A percentile compares a stretch with the other conserved stretches of the same genome.
Conservation (phyloP, 2,797 vertebrate genomes). For the Aplochiton taeniatus region DNA sequence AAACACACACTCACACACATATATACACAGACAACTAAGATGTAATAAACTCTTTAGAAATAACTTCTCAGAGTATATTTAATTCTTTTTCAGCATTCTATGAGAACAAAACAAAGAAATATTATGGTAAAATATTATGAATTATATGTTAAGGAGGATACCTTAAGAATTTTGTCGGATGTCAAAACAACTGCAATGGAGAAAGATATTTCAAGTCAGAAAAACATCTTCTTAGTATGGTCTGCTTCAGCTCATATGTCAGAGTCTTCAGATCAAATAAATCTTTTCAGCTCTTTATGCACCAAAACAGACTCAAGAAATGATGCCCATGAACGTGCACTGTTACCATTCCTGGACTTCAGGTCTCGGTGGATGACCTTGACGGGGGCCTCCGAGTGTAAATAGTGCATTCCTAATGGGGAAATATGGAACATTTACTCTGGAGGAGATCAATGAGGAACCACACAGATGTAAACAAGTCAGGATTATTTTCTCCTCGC, state of each 20-base stretch:
- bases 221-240: neutral
- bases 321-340: neutral
- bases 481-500: neutral
- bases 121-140: too few relatives aligned
- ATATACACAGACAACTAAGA: too few relatives aligned
- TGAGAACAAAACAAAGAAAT: too few relatives aligned
- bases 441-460: constrained; percentile 2
- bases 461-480: neutral
- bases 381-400: constrained; percentile 95
- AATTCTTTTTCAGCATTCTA: too few relatives aligned
- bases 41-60: too few relatives aligned
- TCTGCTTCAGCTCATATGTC: neutral
- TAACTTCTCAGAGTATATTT: too few relatives aligned
- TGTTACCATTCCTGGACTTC: constrained; percentile 96
- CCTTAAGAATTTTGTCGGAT: constrained; percentile 91
- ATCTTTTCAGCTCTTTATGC: neutral
- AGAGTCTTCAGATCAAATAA: neutral
- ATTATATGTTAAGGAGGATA: constrained; percentile 40
- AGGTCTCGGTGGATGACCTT: constrained; percentile 98
- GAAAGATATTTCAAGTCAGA: constrained; percentile 29
- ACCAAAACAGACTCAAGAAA: neutral
- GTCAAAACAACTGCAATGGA: constrained; percentile 91
- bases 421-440: constrained; percentile 27
- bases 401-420: constrained; percentile 92
- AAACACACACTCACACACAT: too few relatives aligned